Conservation (phyloP, 2,888 invertebrate genomes). For the Epinotia brunnichana region DNA sequence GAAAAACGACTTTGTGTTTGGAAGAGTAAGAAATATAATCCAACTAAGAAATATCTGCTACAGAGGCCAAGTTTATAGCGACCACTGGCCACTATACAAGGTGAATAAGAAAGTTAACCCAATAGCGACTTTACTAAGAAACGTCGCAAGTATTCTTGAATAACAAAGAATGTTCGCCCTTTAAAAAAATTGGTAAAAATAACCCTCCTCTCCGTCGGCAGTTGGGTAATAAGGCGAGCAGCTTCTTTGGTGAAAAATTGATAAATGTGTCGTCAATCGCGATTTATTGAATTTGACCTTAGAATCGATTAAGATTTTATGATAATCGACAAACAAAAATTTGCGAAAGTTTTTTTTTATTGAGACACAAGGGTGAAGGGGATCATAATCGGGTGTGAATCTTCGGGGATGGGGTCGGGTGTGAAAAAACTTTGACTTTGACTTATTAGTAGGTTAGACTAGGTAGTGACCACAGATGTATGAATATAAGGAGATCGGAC, state of each 20-base stretch:
- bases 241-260: slow-evolving; percentile 14
- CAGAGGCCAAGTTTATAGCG: background rate
- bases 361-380: background rate
- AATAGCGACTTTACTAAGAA: slow-evolving; percentile 2
- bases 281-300: background rate
- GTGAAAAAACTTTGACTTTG: too few species aligned
- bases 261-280: background rate
- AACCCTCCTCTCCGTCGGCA: too few species aligned
- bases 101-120: slow-evolving; percentile 41
- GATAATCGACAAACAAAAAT: background rate
- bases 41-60: background rate
- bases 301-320: slow-evolving; percentile 7
- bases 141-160: background rate
- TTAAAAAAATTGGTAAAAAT: background rate
- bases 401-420: too few species aligned
- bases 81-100: slow-evolving; percentile 28
- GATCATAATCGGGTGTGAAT: too few species aligned
- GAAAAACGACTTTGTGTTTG: background rate
- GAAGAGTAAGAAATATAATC: background rate
- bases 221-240: too few species aligned
- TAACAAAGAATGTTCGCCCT: background rate
- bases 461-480: too few species aligned
- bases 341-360: background rate
- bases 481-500: too few species aligned
- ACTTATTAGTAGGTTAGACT: too few species aligned